Percentiles rank a stretch among this genome's conserved stretches.
These are phyloP conservation scores for Prorops nasuta DNA, from an alignment of 1,140 invertebrate genomes.

Conservation along the genomic window DNA sequence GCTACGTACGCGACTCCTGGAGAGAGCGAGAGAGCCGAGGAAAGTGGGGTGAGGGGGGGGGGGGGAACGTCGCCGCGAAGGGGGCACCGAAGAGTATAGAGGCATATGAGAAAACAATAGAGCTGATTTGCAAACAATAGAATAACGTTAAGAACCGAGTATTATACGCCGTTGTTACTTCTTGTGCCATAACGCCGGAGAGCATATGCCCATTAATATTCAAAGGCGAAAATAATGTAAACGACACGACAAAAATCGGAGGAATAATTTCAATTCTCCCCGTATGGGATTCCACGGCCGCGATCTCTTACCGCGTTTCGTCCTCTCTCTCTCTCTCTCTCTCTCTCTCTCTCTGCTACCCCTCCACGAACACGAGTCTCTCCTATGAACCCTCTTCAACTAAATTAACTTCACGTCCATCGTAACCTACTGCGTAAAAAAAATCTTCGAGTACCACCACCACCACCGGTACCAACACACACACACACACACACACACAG, in stretches of 20 bases:
- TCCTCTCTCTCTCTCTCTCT: background rate
- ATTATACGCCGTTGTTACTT: conserved; percentile 57
- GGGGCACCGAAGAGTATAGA: conserved; percentile 29
- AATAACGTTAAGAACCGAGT: conserved; percentile 58
- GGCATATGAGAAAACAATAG: conserved; percentile 59
- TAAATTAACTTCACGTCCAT: no score
- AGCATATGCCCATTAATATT: conserved; percentile 60
- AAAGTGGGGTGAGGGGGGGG: conserved; percentile 6
- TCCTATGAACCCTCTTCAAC: conserved; percentile 5
- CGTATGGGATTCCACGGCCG: conserved; percentile 32
- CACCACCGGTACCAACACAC: no score
- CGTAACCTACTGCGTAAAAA: no score
- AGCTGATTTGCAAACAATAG: conserved; percentile 61
- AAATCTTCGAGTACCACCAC: no score
- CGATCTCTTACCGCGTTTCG: conserved; percentile 5
- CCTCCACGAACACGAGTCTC: conserved; percentile 6
- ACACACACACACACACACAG: no score
- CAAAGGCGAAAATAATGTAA: conserved; percentile 60
- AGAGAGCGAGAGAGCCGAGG: conserved; percentile 9
- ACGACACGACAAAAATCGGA: conserved; percentile 56
- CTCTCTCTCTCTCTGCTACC: conserved; percentile 13
- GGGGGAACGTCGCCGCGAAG: conserved; percentile 8
- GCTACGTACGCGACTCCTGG: background rate
- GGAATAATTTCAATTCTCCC: conserved; percentile 57
- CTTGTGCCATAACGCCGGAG: conserved; percentile 54